Conservation (phyloP, 2,113 vertebrate genomes). For the Gobio gobio region DNA sequence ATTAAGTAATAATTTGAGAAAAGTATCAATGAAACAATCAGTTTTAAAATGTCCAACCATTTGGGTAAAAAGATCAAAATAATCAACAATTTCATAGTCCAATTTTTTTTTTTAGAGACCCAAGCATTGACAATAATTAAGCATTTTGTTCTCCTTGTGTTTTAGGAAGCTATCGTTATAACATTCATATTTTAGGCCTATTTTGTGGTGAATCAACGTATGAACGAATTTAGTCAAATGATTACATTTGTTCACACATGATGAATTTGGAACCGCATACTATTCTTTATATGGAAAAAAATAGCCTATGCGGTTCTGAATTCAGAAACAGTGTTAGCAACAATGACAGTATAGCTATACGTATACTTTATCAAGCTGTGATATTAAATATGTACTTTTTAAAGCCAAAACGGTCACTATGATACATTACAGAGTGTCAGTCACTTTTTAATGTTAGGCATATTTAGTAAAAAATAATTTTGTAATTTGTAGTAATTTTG, state of each 20-base stretch:
- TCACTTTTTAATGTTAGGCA: neutral
- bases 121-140: neutral
- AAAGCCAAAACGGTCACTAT: neutral
- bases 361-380: neutral
- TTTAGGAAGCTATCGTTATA: neutral
- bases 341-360: too few species aligned
- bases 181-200: neutral
- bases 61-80: neutral
- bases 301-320: too few species aligned
- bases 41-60: neutral
- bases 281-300: too few species aligned
- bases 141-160: neutral
- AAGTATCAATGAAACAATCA: neutral
- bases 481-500: neutral
- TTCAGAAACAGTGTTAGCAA: neutral
- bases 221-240: neutral
- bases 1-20: neutral
- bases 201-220: neutral
- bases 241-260: neutral
- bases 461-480: neutral
- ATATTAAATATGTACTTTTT: neutral
- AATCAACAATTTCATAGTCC: neutral
- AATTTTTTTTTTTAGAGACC: neutral
- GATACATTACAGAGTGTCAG: neutral
- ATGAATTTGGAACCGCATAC: too few species aligned